phyloP scores from a whole-genome alignment of 2,888 invertebrate genomes.

The Macrophya alboannulata region DNA sequence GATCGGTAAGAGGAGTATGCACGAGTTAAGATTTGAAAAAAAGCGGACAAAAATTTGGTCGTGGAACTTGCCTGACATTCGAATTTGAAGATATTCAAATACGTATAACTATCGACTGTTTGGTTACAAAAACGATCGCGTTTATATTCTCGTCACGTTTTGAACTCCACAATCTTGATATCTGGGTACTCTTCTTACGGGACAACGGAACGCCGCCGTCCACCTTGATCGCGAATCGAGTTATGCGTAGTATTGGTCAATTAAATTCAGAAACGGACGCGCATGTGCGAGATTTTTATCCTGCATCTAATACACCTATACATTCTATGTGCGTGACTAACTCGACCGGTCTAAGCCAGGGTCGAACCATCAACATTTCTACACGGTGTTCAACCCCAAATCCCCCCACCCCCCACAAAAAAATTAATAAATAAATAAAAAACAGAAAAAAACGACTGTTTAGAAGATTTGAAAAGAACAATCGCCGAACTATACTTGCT shows the following conservation, averaged over 20 bases:
- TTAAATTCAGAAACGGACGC: background rate
- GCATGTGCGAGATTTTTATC: conserved; percentile 7
- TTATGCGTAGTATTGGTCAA: background rate
- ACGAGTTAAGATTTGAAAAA: background rate
- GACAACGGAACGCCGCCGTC: background rate
- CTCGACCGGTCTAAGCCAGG: background rate
- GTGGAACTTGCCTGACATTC: background rate
- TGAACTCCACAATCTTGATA: too few species aligned
- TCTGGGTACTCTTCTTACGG: too few species aligned
- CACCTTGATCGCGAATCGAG: background rate
- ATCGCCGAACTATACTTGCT: background rate
- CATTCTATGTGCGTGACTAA: background rate
- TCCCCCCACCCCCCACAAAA: too few species aligned
- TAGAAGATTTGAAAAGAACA: background rate
- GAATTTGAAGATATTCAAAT: background rate
- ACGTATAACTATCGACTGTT: background rate
- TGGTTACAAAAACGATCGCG: background rate
- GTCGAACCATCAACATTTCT: background rate
- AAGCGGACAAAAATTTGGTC: background rate
- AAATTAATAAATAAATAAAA: background rate
- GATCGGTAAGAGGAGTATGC: too few species aligned
- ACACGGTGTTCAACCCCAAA: background rate
- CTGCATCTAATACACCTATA: background rate
- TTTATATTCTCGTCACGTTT: background rate
- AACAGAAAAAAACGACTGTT: background rate